phyloP scores from a whole-genome alignment of 1,140 invertebrate species.

The Mylabris phalerata region DNA sequence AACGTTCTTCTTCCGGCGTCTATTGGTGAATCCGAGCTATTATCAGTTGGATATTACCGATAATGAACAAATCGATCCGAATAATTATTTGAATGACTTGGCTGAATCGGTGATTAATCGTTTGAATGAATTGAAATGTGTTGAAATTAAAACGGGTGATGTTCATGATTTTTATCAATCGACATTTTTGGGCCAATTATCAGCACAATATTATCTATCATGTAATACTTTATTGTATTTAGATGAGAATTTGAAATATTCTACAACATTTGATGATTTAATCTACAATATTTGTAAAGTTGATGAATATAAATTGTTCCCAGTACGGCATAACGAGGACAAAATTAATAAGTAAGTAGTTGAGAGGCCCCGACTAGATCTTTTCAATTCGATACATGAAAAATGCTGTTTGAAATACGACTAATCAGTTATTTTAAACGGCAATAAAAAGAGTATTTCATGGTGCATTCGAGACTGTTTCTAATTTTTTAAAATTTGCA shows the following conservation, averaged over 20 bases:
- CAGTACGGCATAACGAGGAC: constrained; percentile 98
- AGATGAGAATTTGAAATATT: constrained; percentile 55
- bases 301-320: constrained; percentile 89
- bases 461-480: no score
- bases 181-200: constrained; percentile 87
- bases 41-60: constrained; percentile 79
- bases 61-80: constrained; percentile 42
- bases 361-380: not conserved
- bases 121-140: constrained; percentile 69
- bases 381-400: no score
- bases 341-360: constrained; percentile 73
- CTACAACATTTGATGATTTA: constrained; percentile 65
- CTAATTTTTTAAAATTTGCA: no score
- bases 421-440: no score
- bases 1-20: constrained; percentile 94
- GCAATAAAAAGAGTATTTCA: no score
- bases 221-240: constrained; percentile 88
- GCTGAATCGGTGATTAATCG: constrained; percentile 71
- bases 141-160: constrained; percentile 55
- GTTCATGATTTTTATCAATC: constrained; percentile 43
- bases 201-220: constrained; percentile 96
- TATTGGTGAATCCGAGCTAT: constrained; percentile 90
- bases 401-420: no score
- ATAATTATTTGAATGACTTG: constrained; percentile 62
- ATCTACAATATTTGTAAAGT: constrained; percentile 75